phyloP scores from a whole-genome alignment of 2,797 vertebrate species.

The Channallabes apus region DNA sequence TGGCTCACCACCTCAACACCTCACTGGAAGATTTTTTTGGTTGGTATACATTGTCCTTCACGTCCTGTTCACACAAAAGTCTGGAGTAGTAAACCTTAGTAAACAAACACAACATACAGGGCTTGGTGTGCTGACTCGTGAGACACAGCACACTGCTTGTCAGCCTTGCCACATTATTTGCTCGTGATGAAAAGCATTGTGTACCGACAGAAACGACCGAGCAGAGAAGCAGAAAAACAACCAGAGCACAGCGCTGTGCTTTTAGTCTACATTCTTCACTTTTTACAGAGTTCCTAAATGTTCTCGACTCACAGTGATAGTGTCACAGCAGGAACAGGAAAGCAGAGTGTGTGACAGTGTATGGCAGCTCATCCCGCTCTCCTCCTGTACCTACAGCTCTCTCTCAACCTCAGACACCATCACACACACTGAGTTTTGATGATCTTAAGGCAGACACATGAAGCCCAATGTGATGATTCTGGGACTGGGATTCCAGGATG shows the following conservation, averaged over 20 bases:
- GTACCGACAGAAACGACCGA: background rate
- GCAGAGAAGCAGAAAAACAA: no score
- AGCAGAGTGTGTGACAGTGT: background rate
- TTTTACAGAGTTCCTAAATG: conserved; percentile 10
- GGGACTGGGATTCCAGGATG: background rate
- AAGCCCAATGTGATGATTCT: background rate
- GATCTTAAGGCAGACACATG: background rate
- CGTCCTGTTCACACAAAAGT: background rate
- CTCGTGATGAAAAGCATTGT: conserved; percentile 11
- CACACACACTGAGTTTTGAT: background rate
- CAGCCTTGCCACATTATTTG: background rate
- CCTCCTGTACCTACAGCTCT: no score
- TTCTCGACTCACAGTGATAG: conserved; percentile 31
- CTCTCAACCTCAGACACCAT: background rate
- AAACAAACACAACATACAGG: background rate
- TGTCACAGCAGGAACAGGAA: conserved; percentile 10
- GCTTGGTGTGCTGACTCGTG: background rate
- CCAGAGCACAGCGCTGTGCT: no score
- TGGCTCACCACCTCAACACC: background rate
- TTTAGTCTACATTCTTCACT: conserved; percentile 23
- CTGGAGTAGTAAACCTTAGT: background rate
- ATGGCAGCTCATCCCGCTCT: conserved; percentile 18
- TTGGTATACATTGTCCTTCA: background rate
- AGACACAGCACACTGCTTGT: background rate
- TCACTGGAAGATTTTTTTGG: background rate